Evolutionary conservation across 2,113 vertebrate genomes (phyloP).

Genomic region (Mastomys coucha): DNA sequence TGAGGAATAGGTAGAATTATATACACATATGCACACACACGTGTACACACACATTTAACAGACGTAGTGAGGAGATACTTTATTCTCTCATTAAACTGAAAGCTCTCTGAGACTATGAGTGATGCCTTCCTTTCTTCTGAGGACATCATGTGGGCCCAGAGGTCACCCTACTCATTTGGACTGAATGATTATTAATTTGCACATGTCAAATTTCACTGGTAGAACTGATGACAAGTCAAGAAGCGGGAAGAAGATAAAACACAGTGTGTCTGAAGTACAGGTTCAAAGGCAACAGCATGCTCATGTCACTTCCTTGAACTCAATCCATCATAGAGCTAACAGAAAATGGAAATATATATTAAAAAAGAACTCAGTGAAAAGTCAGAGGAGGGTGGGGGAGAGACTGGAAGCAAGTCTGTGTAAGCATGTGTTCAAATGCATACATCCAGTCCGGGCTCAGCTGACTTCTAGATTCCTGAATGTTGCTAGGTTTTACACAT

Average conservation of each 20-base stretch:
- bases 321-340: constrained; percentile 65
- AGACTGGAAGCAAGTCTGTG: neutral
- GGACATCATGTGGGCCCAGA: constrained; percentile 12
- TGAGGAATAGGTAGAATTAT: neutral
- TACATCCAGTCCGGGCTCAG: neutral
- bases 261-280: constrained; percentile 38
- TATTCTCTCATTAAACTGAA: constrained; percentile 51
- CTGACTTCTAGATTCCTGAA: constrained; percentile 4
- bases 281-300: constrained; percentile 71
- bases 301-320: constrained; percentile 70
- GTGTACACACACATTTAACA: neutral
- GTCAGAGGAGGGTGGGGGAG: neutral
- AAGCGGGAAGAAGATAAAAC: constrained; percentile 69
- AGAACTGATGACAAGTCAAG: constrained; percentile 75
- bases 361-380: constrained; percentile 35
- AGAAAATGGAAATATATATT: constrained; percentile 65
- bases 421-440: fast-evolving
- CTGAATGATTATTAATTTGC: constrained; percentile 81
- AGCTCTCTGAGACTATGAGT: constrained; percentile 8
- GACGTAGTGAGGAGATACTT: neutral
- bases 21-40: neutral
- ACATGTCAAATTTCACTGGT: constrained; percentile 78
- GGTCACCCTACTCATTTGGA: constrained; percentile 76
- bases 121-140: constrained; percentile 27
- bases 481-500: constrained; percentile 62